A percentile compares a stretch with the other conserved stretches of the same genome.
Conservation (phyloP, 2,113 vertebrate genomes). For the Pandion haliaetus region DNA sequence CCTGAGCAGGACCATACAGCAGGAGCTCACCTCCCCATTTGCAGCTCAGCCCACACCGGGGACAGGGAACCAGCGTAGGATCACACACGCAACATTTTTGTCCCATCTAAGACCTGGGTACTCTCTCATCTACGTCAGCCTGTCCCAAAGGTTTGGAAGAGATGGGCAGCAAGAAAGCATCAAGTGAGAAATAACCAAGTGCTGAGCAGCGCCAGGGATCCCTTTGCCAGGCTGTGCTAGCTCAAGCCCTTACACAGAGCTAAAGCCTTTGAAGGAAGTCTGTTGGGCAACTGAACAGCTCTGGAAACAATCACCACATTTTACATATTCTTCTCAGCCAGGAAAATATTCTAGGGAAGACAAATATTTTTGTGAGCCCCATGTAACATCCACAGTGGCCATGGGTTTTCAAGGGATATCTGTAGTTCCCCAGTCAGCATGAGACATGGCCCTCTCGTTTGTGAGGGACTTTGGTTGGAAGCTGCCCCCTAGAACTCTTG, state of each 20-base stretch:
- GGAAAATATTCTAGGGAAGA: not conserved
- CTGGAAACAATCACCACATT: not conserved
- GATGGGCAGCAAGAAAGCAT: not conserved
- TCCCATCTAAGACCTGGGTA: not conserved
- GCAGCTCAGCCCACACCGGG: rapidly evolving
- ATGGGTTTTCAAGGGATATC: not conserved
- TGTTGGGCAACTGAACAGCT: not conserved
- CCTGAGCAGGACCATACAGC: not conserved
- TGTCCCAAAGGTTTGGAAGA: not conserved
- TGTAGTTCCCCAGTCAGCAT: not conserved
- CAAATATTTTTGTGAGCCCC: not conserved
- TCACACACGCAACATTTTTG: not conserved
- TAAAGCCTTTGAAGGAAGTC: not conserved
- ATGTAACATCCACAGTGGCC: not conserved
- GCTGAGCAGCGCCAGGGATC: not conserved
- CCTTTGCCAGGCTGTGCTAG: not conserved
- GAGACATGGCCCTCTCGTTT: not conserved
- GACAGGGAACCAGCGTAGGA: not conserved
- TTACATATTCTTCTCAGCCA: not conserved
- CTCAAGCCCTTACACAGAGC: not conserved
- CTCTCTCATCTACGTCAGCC: not conserved
- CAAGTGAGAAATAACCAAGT: not conserved
- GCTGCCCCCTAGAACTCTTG: not conserved
- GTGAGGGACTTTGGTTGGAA: not conserved
- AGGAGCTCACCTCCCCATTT: not conserved